A percentile compares a stretch with the other conserved stretches of the same genome.
Evolutionary conservation across 2,113 vertebrate genomes (phyloP).

Genomic region (Ctenomys sociabilis): DNA sequence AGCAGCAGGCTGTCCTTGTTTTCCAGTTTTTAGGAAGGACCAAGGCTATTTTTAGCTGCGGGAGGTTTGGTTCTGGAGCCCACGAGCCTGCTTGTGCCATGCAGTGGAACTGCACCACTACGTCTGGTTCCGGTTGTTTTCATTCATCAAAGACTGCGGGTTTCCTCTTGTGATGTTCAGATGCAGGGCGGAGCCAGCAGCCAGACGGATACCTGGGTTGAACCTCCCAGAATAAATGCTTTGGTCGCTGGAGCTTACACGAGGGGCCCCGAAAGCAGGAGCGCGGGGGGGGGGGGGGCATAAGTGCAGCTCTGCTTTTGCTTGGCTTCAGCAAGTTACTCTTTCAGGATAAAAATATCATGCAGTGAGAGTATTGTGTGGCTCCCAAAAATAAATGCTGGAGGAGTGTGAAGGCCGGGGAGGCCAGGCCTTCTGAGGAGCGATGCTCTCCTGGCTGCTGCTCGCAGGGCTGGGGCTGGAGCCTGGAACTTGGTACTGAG

Average conservation of each 20-base stretch:
- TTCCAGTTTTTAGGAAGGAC: conserved; percentile 51
- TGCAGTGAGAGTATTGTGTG: not conserved
- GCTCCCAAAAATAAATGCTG: conserved; percentile 50
- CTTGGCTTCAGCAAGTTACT: not conserved
- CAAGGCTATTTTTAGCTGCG: conserved; percentile 69
- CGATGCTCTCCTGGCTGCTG: not conserved
- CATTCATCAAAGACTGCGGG: conserved; percentile 46
- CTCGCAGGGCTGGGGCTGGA: not conserved
- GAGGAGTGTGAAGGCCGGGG: not conserved
- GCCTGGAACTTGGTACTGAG: not conserved
- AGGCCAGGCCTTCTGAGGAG: not conserved
- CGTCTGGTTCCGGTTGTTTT: conserved; percentile 70
- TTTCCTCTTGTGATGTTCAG: conserved; percentile 40
- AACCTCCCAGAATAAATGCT: conserved; percentile 65
- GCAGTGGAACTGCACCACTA: conserved; percentile 61
- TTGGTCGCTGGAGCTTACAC: conserved; percentile 48
- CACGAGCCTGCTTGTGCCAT: conserved; percentile 42
- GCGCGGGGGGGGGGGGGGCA: not conserved
- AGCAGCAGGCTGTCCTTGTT: conserved; percentile 74
- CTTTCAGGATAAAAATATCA: conserved; percentile 42
- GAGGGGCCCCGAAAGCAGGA: conserved; percentile 53
- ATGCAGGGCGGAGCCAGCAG: conserved; percentile 35
- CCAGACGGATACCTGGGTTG: not conserved
- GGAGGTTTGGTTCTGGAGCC: conserved; percentile 67
- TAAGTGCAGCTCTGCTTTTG: conserved; percentile 18